phyloP scores from a whole-genome alignment of 2,888 invertebrate genomes.

The Harpalus rufipes region DNA sequence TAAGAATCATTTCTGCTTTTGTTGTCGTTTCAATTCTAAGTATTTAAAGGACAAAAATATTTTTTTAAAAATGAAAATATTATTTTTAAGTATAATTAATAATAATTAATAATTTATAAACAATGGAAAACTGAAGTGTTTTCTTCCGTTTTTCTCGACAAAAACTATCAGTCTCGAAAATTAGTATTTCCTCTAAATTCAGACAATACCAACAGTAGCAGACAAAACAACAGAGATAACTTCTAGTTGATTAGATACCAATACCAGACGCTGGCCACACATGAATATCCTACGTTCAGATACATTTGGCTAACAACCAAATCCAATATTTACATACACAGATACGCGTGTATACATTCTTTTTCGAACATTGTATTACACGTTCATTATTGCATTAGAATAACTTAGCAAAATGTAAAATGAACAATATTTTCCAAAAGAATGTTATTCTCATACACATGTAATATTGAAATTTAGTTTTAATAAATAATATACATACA shows the following conservation, averaged over 20 bases:
- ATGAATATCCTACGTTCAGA: neutral
- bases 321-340: conserved; percentile 30
- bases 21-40: no score
- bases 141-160: neutral
- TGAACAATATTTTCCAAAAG: neutral
- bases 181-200: conserved; percentile 24
- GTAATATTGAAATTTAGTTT: no score
- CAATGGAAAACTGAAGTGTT: neutral
- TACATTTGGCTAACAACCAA: conserved; percentile 24
- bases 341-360: neutral
- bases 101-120: no score
- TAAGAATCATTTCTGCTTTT: no score
- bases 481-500: no score
- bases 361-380: neutral
- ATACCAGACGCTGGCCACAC: neutral
- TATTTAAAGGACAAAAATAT: no score
- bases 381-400: neutral
- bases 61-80: no score
- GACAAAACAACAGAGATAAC: conserved; percentile 20
- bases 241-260: conserved; percentile 27
- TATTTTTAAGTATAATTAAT: no score
- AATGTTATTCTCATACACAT: no score
- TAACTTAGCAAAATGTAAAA: neutral
- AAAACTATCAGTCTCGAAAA: conserved; percentile 6
- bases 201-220: neutral